Base-by-base conservation (phyloP, 2,797 vertebrate genomes). In the Octomys mimax region DNA sequence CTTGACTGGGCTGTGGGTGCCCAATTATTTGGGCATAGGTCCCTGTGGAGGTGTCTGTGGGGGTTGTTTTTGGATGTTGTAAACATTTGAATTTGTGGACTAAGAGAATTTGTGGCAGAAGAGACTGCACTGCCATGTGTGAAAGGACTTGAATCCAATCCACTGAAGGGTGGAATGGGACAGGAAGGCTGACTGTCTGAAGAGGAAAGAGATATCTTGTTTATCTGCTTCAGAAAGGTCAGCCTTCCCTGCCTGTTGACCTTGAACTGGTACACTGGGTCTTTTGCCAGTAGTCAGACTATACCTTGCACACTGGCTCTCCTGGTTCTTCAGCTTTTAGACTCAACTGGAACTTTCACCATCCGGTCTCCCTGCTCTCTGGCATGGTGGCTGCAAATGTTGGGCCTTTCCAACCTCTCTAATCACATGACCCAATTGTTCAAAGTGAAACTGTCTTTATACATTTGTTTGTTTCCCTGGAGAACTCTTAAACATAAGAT, bases 271-370 rank as follows among this genome's bases (percentile, higher is more conserved):
- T 78, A 46, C 21, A 61, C 28, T 8, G 26, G 21, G 1, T 75
- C 3, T 68, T 71, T 54, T 16, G 7, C n/a, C 36, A 66, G 42
- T 62, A 6, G 62, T 75, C 31, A 94, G 36, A 19, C 12, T 28
- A 13, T 21, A 82, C 36, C 2, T 1, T 4, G 10, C 10, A 79
- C 21, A 12, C 2, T 9, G 62, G 5, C 9, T 89, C 24, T 62
- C 77, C 46, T 78, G 33, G 61, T 68, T 61, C 10, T 93, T 42
- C 57, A 52, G n/a, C 39, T 42, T 87, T 91, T 87, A 42, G 52
- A 46, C 22, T 36, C 36, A 10, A 33, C 62, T 16, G 46, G 42
- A 82, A n/a, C 14, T 62, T 22, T 39, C 16, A 7, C 13, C 77
- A 77, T n/a, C 12, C 42, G 10, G 4, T 87, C 26, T 49, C 71